Conservation (phyloP, 2,113 vertebrate genomes). For the Oreochromis spilurus region DNA sequence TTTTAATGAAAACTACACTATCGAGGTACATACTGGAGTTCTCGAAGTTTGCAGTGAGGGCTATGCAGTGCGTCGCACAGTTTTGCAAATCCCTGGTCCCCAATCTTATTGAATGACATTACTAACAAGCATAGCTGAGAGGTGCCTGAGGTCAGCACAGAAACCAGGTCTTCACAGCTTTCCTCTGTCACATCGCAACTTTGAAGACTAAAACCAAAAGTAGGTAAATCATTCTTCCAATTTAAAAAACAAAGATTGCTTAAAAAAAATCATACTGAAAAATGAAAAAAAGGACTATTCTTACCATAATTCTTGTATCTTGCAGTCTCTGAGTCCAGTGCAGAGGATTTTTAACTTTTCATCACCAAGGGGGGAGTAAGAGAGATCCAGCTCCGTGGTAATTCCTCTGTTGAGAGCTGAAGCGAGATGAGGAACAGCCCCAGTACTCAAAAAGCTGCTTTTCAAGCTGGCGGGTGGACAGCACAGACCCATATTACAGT, state of each 20-base stretch:
- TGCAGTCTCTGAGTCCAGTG: slow-evolving; percentile 36
- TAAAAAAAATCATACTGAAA: background rate
- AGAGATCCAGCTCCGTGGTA: slow-evolving; percentile 40
- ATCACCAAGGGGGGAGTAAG: slow-evolving; percentile 14
- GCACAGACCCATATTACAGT: background rate
- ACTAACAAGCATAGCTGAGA: slow-evolving; percentile 49
- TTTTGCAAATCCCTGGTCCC: slow-evolving; percentile 50
- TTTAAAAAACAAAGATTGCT: background rate
- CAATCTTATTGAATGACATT: slow-evolving; percentile 38
- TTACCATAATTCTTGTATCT: slow-evolving; percentile 54
- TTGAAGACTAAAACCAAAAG: slow-evolving; percentile 20
- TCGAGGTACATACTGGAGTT: slow-evolving; percentile 47
- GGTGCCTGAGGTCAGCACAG: slow-evolving; percentile 31
- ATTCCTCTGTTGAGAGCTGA: slow-evolving; percentile 51
- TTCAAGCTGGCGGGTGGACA: slow-evolving; percentile 37
- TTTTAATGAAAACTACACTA: background rate
- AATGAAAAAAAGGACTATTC: background rate
- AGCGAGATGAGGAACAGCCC: slow-evolving; percentile 42
- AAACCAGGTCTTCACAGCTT: slow-evolving; percentile 43
- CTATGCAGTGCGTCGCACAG: slow-evolving; percentile 51
- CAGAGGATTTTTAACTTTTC: slow-evolving; percentile 44
- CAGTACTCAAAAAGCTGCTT: slow-evolving; percentile 16
- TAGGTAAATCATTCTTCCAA: background rate
- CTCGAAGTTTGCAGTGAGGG: slow-evolving; percentile 55
- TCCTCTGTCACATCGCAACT: slow-evolving; percentile 35